Base-by-base conservation (phyloP, 2,113 vertebrate genomes). In the Lipotes vexillifer region DNA sequence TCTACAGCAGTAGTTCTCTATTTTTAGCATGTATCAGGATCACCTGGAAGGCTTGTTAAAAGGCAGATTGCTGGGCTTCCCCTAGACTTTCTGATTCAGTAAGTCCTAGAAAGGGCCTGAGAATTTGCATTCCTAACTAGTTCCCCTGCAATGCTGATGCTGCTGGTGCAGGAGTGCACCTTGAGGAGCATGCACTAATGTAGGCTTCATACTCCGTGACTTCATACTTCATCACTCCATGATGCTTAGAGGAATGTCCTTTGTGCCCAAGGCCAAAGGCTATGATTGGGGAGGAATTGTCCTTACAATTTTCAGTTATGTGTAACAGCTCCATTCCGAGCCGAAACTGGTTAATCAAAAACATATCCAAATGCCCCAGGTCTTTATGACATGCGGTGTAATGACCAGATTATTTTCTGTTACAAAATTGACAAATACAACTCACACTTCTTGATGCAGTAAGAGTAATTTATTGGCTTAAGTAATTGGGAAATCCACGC, bases 201-300 rank as follows among this genome's bases (percentile, higher is more conserved):
- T 21, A 8, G 8, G 5, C 14, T 66, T 82, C 38, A 65, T 5
- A 21, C 0, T 25, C 31, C 6, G 0, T 29, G n/a, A n/a, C 14
- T 66, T 82, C 38, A 65, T 5, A 21, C 0, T 25, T 27, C 6
- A 0, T 29, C 31, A 21, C 0, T 25, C 31, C 6, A 0, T 29
- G n/a, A 44, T 84, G 33, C 49, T 78, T 68, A 38, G 33, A 46
- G 38, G 55, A 33, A 8, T 20, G 12, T 17, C 8, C 23, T 41
- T 23, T 11, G 3, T 59, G 27, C 31, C 23, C 36, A 84, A 31
- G 8, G 52, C 46, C 36, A 38, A 81, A 82, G 49, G 31, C 11
- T 63, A n/a, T 23, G 9, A 41, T 36, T 41, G 46, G 2, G 31
- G 15, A 12, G 57, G 13, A 7, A 78, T 15, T 59, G n/a, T 14